Evolutionary conservation across 2,113 vertebrate genomes (phyloP).

Genomic region (Neomonachus schauinslandi): DNA sequence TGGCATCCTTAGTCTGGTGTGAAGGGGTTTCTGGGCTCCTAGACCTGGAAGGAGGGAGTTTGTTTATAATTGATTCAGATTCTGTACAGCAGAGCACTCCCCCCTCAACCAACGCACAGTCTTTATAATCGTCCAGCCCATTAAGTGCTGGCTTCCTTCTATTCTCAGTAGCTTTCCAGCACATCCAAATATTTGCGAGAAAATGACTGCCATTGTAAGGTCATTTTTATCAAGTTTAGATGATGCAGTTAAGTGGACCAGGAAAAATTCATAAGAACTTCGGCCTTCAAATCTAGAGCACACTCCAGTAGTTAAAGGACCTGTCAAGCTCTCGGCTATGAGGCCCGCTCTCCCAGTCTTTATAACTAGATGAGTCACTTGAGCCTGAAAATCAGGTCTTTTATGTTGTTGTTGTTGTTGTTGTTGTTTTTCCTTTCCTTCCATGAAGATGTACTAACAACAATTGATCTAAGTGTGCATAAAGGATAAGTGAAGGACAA

Average conservation of each 20-base stretch:
- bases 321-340: neutral
- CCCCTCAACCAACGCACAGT: neutral
- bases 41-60: constrained; percentile 61
- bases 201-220: constrained; percentile 57
- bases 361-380: constrained; percentile 9
- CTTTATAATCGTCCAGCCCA: constrained; percentile 42
- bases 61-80: constrained; percentile 74
- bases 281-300: constrained; percentile 61
- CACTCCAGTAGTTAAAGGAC: constrained; percentile 29
- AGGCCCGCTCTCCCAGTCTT: neutral
- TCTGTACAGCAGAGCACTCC: constrained; percentile 2
- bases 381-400: constrained; percentile 51
- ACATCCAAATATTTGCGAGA: constrained; percentile 65
- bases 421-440: neutral
- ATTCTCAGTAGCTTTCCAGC: constrained; percentile 50
- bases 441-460: neutral
- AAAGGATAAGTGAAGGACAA: neutral
- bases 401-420: neutral
- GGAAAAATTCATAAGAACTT: constrained; percentile 59
- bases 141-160: constrained; percentile 55
- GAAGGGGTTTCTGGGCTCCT: constrained; percentile 61
- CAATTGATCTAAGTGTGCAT: constrained; percentile 4
- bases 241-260: constrained; percentile 64
- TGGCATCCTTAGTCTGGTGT: constrained; percentile 72
- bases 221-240: constrained; percentile 72